Percentiles rank a stretch among this genome's conserved stretches.
Conservation (phyloP, 2,888 invertebrate species). For the Onthophagus sagittarius region DNA sequence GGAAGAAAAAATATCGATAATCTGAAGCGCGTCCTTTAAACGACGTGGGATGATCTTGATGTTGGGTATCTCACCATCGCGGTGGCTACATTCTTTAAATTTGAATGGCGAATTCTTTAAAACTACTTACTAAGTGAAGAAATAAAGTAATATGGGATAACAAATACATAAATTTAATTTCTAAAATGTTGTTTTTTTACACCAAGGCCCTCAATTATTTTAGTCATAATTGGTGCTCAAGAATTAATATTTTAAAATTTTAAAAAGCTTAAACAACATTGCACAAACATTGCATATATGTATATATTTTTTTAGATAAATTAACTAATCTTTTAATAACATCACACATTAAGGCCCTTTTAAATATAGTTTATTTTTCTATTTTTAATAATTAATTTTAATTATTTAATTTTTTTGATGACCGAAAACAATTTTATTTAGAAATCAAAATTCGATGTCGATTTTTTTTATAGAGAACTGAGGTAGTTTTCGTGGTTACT, state of each 20-base stretch:
- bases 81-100: too few species aligned
- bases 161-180: too few species aligned
- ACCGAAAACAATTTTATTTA: background rate
- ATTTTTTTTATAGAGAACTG: background rate
- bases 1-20: too few species aligned
- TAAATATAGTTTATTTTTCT: background rate
- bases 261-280: constrained; percentile 4
- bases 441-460: background rate
- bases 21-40: too few species aligned
- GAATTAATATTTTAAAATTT: background rate
- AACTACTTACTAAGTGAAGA: too few species aligned
- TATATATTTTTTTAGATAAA: background rate
- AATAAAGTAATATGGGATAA: too few species aligned
- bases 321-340: background rate
- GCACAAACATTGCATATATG: background rate
- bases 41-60: too few species aligned
- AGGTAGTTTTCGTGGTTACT: background rate
- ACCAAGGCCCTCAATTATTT: too few species aligned
- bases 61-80: too few species aligned
- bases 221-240: background rate
- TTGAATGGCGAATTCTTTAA: too few species aligned
- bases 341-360: constrained; percentile 13
- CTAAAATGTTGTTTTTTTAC: too few species aligned
- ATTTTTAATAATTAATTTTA: background rate
- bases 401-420: background rate